phyloP scores from a whole-genome alignment of 2,888 invertebrate species.

The Sympetrum striolatum region DNA sequence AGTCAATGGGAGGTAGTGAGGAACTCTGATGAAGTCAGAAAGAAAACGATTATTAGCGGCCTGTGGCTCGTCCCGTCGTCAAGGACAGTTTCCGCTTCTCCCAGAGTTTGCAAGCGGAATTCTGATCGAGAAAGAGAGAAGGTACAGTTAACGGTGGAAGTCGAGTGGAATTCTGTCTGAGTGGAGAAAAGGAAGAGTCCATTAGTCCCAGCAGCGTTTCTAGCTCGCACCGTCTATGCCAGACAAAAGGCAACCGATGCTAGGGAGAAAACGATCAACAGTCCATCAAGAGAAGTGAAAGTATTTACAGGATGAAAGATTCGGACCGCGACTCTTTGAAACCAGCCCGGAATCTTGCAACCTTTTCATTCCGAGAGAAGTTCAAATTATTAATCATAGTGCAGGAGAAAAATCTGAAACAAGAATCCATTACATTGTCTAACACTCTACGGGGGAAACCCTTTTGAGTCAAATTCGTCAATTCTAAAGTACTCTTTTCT shows the following conservation, averaged over 20 bases:
- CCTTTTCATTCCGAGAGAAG: background rate
- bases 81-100: too few species aligned
- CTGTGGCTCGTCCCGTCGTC: too few species aligned
- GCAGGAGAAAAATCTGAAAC: background rate
- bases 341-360: background rate
- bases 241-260: background rate
- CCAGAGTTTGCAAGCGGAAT: background rate
- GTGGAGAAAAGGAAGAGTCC: background rate
- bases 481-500: too few species aligned
- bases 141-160: background rate
- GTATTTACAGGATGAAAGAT: background rate
- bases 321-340: background rate
- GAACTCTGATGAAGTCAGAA: conserved; percentile 15
- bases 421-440: background rate
- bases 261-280: background rate
- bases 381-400: background rate
- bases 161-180: background rate
- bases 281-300: background rate
- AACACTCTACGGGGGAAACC: background rate
- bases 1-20: conserved; percentile 16
- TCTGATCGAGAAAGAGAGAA: background rate
- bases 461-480: background rate
- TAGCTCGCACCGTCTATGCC: background rate
- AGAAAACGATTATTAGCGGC: background rate
- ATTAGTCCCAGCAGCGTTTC: background rate